These are phyloP conservation scores for Gallinago media DNA, from an alignment of 2,113 vertebrate genomes.

Conservation along the genomic window DNA sequence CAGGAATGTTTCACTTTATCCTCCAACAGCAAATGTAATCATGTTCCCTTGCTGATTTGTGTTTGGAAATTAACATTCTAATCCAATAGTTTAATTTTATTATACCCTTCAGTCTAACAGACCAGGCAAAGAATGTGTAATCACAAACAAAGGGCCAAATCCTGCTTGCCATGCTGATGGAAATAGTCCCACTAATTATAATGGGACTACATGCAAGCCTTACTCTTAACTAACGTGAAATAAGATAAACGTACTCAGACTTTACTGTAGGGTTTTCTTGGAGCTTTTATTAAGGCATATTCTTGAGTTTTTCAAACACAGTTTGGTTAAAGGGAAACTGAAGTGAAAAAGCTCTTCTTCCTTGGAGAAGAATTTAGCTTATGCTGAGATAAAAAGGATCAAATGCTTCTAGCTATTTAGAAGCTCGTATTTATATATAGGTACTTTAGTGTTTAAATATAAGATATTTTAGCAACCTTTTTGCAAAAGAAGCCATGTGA, in stretches of 20 bases:
- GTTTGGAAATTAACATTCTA: conserved; percentile 78
- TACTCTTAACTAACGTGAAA: conserved; percentile 56
- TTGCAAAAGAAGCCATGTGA: background rate
- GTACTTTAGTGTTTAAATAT: background rate
- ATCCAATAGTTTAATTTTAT: conserved; percentile 79
- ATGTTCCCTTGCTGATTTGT: conserved; percentile 67
- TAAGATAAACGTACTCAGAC: conserved; percentile 25
- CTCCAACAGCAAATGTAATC: conserved; percentile 70
- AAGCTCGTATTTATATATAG: background rate
- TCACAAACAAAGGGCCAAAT: conserved; percentile 68
- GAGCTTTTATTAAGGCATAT: background rate
- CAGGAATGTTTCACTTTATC: conserved; percentile 54
- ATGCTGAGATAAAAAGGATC: background rate
- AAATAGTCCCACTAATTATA: conserved; percentile 56
- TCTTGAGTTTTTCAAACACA: background rate
- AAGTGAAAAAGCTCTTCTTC: background rate
- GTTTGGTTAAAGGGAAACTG: background rate
- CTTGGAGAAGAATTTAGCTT: background rate
- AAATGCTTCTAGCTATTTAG: background rate
- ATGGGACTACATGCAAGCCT: conserved; percentile 27
- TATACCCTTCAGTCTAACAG: conserved; percentile 69
- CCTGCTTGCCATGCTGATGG: conserved; percentile 50
- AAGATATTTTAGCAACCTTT: background rate
- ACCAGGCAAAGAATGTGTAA: conserved; percentile 65
- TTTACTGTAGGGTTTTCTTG: background rate